Evolutionary conservation across 2,797 vertebrate genomes (phyloP).

Genomic region (Odontamblyopus rebecca): DNA sequence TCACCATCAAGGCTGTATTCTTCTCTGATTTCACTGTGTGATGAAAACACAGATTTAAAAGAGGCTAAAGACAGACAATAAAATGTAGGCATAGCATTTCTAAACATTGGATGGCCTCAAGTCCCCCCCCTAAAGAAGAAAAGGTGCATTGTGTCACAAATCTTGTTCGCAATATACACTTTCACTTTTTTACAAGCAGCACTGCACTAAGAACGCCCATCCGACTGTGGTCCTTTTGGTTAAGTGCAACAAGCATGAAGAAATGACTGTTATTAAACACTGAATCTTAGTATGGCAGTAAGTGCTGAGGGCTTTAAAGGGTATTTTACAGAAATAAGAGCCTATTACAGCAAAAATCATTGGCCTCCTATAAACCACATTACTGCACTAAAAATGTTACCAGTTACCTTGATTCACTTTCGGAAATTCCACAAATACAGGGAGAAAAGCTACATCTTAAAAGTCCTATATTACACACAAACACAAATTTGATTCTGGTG

Average conservation of each 20-base stretch:
- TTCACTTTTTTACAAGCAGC: background rate
- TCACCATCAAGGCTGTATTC: slow-evolving; percentile 42
- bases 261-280: slow-evolving; percentile 3
- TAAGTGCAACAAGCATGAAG: background rate
- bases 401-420: background rate
- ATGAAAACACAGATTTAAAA: slow-evolving; percentile 49
- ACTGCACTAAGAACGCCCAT: background rate
- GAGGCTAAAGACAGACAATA: background rate
- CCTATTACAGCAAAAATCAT: background rate
- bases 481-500: no score
- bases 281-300: background rate
- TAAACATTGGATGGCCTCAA: background rate
- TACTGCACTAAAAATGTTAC: background rate
- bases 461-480: no score
- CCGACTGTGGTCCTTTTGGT: background rate
- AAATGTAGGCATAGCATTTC: background rate
- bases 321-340: background rate
- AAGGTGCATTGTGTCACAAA: no score
- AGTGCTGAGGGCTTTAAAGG: background rate
- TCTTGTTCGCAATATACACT: no score
- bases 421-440: background rate
- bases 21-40: slow-evolving; percentile 41
- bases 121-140: background rate
- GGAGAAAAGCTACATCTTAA: background rate
- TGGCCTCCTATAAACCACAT: background rate